Evolutionary conservation across 2,113 vertebrate genomes (phyloP).

Genomic region (Tetrao urogallus): DNA sequence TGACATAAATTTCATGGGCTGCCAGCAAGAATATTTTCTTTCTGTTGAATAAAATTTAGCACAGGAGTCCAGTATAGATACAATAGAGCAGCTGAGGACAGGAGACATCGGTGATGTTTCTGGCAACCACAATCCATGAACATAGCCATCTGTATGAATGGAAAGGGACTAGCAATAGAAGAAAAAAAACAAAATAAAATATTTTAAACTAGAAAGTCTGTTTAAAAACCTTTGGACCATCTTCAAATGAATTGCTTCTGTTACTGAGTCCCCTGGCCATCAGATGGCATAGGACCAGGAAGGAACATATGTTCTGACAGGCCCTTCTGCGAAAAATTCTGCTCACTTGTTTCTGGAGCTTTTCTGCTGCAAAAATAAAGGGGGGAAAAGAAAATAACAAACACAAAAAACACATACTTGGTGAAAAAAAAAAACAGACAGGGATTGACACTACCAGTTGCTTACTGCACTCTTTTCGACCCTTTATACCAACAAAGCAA

Average conservation of each 20-base stretch:
- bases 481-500: slow-evolving; percentile 8
- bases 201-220: slow-evolving; percentile 49
- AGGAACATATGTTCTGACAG: slow-evolving; percentile 53
- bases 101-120: neutral
- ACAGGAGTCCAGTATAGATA: neutral
- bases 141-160: slow-evolving; percentile 45
- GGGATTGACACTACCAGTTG: slow-evolving; percentile 23
- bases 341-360: slow-evolving; percentile 16
- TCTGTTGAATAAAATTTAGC: slow-evolving; percentile 20
- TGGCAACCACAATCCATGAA: neutral
- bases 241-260: slow-evolving; percentile 55
- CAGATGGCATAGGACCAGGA: slow-evolving; percentile 49
- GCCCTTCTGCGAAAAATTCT: slow-evolving; percentile 44
- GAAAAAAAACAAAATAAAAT: slow-evolving; percentile 61
- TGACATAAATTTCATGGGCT: neutral
- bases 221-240: slow-evolving; percentile 57
- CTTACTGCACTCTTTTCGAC: neutral
- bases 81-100: slow-evolving; percentile 37
- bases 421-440: neutral
- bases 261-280: slow-evolving; percentile 37
- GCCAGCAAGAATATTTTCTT: slow-evolving; percentile 8
- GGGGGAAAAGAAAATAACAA: neutral
- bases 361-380: neutral
- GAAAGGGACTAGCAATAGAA: slow-evolving; percentile 31
- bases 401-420: neutral